Evolutionary conservation across 2,888 invertebrate genomes (phyloP).

Genomic region (Kuschelorhynchus macadamiae): DNA sequence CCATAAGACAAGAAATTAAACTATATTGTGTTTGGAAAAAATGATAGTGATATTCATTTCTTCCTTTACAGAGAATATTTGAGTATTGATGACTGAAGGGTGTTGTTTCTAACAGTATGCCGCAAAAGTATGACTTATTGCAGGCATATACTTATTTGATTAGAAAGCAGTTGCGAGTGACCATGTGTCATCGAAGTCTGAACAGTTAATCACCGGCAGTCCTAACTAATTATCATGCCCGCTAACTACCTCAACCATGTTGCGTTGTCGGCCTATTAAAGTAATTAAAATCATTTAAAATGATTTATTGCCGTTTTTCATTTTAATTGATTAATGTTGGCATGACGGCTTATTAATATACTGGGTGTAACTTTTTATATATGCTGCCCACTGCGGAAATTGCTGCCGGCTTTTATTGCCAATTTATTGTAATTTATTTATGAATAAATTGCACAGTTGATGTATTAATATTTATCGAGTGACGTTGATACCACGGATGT

Average conservation of each 20-base stretch:
- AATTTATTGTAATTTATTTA: conserved; percentile 23
- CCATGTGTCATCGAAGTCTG: too few relatives aligned
- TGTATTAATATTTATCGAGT: conserved; percentile 16
- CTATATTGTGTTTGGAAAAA: too few relatives aligned
- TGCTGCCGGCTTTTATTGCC: conserved; percentile 13
- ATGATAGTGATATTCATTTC: too few relatives aligned
- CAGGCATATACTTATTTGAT: too few relatives aligned
- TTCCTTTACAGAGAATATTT: too few relatives aligned
- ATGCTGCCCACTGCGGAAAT: conserved; percentile 14
- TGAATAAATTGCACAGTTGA: conserved; percentile 20
- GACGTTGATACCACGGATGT: not conserved
- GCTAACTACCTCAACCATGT: conserved; percentile 31
- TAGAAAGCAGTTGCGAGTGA: too few relatives aligned
- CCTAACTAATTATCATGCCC: conserved; percentile 3
- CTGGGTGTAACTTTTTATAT: conserved; percentile 23
- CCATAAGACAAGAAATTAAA: too few relatives aligned
- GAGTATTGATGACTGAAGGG: too few relatives aligned
- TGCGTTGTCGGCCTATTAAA: conserved; percentile 36
- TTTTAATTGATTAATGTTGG: conserved; percentile 41
- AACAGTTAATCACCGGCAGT: too few relatives aligned
- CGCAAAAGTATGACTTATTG: too few relatives aligned
- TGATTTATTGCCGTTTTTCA: conserved; percentile 41
- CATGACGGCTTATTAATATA: conserved; percentile 31
- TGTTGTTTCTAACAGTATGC: too few relatives aligned
- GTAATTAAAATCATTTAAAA: conserved; percentile 45